Conservation (phyloP, 2,888 invertebrate genomes). For the Dasypolia templi region DNA sequence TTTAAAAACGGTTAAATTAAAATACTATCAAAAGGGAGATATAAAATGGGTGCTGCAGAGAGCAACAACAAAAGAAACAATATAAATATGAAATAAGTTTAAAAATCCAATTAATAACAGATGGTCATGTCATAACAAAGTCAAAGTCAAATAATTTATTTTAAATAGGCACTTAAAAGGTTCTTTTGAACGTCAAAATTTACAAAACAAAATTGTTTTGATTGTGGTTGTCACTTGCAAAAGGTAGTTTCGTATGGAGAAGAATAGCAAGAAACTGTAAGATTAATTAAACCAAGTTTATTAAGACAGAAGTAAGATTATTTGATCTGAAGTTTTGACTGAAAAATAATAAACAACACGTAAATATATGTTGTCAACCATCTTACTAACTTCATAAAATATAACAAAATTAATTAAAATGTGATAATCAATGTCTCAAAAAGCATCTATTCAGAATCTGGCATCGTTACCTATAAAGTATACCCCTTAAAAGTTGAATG, state of each 20-base stretch:
- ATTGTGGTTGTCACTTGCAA: too few relatives aligned
- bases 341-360: neutral
- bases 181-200: too few relatives aligned
- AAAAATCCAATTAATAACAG: neutral
- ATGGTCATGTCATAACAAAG: neutral
- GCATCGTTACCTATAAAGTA: conserved; percentile 35
- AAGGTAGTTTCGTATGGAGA: too few relatives aligned
- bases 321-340: neutral
- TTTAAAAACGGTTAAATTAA: neutral
- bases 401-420: conserved; percentile 11
- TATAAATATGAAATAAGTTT: neutral
- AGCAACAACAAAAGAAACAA: neutral
- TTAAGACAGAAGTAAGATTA: neutral
- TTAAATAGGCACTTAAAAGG: too few relatives aligned
- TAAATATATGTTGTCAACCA: neutral
- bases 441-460: conserved; percentile 26
- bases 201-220: too few relatives aligned
- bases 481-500: conserved; percentile 79
- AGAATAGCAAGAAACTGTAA: too few relatives aligned
- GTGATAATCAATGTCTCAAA: conserved; percentile 27
- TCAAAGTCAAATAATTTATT: too few relatives aligned
- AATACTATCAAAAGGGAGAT: too few relatives aligned
- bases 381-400: conserved; percentile 3
- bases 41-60: neutral
- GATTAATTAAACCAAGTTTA: neutral